Evolutionary conservation across 2,113 vertebrate genomes (phyloP), one percentile per base, ranked within the genome.

Genomic region (Limnothrissa miodon): DNA sequence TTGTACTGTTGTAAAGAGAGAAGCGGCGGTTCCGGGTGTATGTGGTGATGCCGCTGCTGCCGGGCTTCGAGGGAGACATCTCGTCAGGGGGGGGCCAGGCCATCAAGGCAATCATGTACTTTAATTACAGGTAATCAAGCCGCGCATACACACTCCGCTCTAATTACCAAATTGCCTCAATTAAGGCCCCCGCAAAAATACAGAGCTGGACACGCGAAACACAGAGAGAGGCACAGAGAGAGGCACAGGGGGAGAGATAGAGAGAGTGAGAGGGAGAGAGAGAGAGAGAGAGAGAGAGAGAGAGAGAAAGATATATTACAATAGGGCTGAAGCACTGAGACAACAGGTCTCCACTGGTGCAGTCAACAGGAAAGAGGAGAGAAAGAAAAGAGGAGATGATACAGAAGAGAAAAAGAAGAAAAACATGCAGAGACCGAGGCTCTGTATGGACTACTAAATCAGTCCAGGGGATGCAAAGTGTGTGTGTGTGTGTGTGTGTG

Each of bases 111-210:
- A 93, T 94, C 92, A 91, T 94, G 93, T 92, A 92, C 92, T 94
- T 95, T 95, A 94, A 95, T 94, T 94, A 94, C 92, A 94, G 93
- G 93, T 95, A 94, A 95, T 94, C 91, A 90, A 80, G 88, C 89
- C 88, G 87, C 88, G 39, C 86, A 92, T 90, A 90, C 91, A 83
- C 87, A 33, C 59, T 93, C 91, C 90, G 93, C 90, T 89, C 87
- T 92, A 93, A 94, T 94, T 93, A 91, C 91, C 91, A 94, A 94
- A 95, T 92, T 93, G 94, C 90, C 91, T 93, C 92, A 93, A 93
- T 94, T 94, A 93, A 89, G 88, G 25, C 13, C 25, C 33, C 19
- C 84, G 45, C 87, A 86, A 90, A 90, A 93, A 93, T 90, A 92
- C 89, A 90, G 90, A 53, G 86, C 86, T 42, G 91, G 90, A 92